Conservation (phyloP, 2,888 invertebrate species). For the Heliconius hortense region DNA sequence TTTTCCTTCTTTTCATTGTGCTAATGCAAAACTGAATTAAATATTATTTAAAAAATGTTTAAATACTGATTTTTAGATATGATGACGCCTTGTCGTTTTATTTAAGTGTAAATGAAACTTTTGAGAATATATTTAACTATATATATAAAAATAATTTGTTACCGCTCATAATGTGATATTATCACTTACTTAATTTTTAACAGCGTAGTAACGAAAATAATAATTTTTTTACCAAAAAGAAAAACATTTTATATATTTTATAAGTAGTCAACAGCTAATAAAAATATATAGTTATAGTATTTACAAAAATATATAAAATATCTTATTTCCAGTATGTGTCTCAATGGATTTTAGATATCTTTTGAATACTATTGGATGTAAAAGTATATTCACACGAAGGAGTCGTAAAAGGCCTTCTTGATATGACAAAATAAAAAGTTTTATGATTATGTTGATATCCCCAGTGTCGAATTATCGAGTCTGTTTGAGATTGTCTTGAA, state of each 20-base stretch:
- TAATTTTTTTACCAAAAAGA: not conserved
- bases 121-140: not conserved
- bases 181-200: not conserved
- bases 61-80: not conserved
- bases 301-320: not conserved
- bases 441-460: slow-evolving; percentile 44
- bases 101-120: not conserved
- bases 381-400: slow-evolving; percentile 37
- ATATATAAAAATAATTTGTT: not conserved
- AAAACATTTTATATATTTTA: not conserved
- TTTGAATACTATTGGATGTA: slow-evolving; percentile 50
- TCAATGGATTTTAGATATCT: slow-evolving; percentile 46
- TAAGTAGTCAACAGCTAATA: not conserved
- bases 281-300: not conserved
- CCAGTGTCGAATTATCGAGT: slow-evolving; percentile 37
- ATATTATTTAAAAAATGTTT: no score
- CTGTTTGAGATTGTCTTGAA: slow-evolving; percentile 26
- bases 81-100: not conserved
- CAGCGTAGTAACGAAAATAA: not conserved
- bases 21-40: not conserved
- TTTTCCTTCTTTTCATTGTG: not conserved
- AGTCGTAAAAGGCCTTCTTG: slow-evolving; percentile 43
- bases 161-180: no score
- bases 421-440: slow-evolving; percentile 47
- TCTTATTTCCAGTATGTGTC: slow-evolving; percentile 43